Evolutionary conservation across 2,113 vertebrate species (phyloP), one percentile per base, ranked within the genome.

Genomic region (Cyanoramphus novaezelandiae): DNA sequence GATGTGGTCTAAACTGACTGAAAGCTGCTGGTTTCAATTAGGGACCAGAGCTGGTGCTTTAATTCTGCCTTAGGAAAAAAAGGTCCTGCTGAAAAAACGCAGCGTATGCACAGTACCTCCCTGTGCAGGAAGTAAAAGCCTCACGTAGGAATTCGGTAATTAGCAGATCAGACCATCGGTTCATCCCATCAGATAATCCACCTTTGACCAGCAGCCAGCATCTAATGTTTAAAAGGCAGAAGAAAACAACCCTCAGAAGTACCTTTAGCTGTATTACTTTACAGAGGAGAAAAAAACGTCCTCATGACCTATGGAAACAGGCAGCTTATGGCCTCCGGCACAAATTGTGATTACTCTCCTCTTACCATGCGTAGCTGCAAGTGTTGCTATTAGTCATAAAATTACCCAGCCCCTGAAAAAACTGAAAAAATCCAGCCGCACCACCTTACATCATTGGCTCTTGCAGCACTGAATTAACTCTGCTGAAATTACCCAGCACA

Each of bases 131-230:
- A 95, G 79, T 64, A 82, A 86, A 96, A 94, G 62, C 44, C 77
- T 90, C 37, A 76, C 0, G 1, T 23, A 92, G 88, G 92, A 92
- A 87, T 96, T 93, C 2, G 87, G 69, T 59, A 92, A 94, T 97
- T 89, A 93, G 75, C 67, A 93, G 81, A 88, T 88, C 62, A 93
- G 44, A 82, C 65, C 86, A 70, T 43, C 72, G 41, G 82, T 79
- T 88, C 93, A 76, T 88, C 92, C 86, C 76, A 92, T 95, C 93
- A 95, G 82, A 96, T 93, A 96, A 86, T 75, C 77, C 29, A 52
- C 80, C 72, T 89, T 69, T 92, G 80, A 93, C 95, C 62, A 93
- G 90, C 35, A 82, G 86, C 91, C 91, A 96, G 88, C 9, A 59
- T 28, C 41, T 65, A 9, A 87, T 43, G 70, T 94, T 93, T 82